Evolutionary conservation across 2,113 vertebrate species (phyloP).

Genomic region (Otis tarda): DNA sequence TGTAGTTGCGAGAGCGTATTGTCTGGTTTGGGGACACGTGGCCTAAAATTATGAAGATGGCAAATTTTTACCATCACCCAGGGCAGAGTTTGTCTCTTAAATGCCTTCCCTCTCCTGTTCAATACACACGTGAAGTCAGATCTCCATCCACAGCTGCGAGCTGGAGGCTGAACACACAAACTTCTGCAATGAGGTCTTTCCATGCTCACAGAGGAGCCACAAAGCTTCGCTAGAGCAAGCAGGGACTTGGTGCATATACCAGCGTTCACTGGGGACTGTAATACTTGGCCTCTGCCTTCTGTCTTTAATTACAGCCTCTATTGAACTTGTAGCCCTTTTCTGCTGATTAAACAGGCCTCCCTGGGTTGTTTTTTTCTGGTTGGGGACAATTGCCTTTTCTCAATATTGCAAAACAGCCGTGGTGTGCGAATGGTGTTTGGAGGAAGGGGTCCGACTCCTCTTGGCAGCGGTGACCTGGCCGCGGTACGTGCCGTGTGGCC

Average conservation of each 20-base stretch:
- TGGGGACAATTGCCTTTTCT: neutral
- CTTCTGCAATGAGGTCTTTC: neutral
- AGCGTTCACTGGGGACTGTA: neutral
- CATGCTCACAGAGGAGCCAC: neutral
- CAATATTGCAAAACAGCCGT: neutral
- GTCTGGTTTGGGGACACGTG: neutral
- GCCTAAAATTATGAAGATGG: neutral
- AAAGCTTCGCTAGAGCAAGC: neutral
- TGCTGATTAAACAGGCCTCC: neutral
- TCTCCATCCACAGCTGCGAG: neutral
- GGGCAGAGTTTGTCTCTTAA: neutral
- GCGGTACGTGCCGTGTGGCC: neutral
- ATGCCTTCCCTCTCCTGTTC: neutral
- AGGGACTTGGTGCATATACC: neutral
- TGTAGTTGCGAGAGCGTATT: neutral
- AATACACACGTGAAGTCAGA: neutral
- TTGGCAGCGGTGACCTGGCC: neutral
- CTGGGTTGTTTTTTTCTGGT: neutral
- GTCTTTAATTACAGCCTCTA: neutral
- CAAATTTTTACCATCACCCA: neutral
- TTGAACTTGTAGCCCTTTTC: neutral
- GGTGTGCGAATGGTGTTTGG: neutral
- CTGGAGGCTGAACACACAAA: neutral
- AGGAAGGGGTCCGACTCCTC: neutral
- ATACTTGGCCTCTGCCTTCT: neutral